Percentiles rank a stretch among this genome's conserved stretches.
phyloP scores from a whole-genome alignment of 2,888 invertebrate genomes.

The Gastracanthus pulcherrimus region DNA sequence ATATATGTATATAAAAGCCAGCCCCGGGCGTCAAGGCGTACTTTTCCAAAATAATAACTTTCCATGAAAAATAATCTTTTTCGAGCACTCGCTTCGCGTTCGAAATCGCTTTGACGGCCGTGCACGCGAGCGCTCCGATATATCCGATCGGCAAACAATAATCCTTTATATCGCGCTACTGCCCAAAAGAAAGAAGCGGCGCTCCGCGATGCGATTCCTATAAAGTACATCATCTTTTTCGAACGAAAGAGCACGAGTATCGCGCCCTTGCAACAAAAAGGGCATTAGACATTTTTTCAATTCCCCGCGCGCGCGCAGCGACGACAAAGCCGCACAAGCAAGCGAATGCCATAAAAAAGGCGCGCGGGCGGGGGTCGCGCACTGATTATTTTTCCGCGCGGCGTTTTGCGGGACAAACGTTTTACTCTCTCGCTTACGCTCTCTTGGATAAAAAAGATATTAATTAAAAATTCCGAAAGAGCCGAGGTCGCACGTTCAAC shows the following conservation, averaged over 20 bases:
- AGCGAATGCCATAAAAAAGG: neutral
- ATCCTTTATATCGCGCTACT: constrained; percentile 9
- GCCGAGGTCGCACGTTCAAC: constrained; percentile 46
- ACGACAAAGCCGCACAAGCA: neutral
- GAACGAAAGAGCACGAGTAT: neutral
- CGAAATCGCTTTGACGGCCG: neutral
- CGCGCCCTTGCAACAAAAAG: neutral
- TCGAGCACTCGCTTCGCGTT: too few relatives aligned
- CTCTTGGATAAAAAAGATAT: constrained; percentile 65
- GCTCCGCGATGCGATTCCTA: too few relatives aligned
- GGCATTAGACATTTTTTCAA: constrained; percentile 32
- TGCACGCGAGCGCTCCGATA: neutral
- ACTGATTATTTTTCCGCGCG: constrained; percentile 37
- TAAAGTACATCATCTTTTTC: neutral
- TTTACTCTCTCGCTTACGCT: constrained; percentile 42
- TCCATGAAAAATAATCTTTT: neutral
- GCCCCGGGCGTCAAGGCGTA: too few relatives aligned
- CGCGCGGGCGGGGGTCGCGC: neutral
- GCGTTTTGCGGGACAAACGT: constrained; percentile 50
- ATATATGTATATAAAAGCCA: too few relatives aligned
- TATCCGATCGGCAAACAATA: constrained; percentile 19
- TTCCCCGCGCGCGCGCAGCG: neutral
- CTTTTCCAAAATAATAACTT: constrained; percentile 7
- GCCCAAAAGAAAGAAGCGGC: neutral
- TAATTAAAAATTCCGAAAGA: constrained; percentile 73